Percentiles rank a stretch among this genome's conserved stretches.
Conservation (phyloP, 2,113 vertebrate genomes). For the Romanogobio albipinnatus region DNA sequence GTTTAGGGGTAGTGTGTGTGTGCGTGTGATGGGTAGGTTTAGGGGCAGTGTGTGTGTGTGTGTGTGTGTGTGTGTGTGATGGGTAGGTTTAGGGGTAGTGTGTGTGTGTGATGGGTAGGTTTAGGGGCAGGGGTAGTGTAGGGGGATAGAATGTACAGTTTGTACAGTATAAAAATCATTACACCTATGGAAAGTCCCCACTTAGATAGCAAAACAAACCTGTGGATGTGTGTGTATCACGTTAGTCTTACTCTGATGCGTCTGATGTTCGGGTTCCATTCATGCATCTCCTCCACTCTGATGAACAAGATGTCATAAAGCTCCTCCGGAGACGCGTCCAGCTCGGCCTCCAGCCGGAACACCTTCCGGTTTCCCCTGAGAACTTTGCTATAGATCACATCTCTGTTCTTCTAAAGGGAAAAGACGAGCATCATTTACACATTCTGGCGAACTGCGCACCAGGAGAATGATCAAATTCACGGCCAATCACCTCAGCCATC, state of each 20-base stretch:
- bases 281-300: conserved; percentile 78
- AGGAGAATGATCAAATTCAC: background rate
- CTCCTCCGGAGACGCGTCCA: conserved; percentile 68
- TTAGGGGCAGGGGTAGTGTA: too few species aligned
- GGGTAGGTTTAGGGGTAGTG: too few species aligned
- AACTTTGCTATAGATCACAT: conserved; percentile 73
- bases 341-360: conserved; percentile 76
- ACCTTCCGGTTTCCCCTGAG: conserved; percentile 72
- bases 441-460: background rate
- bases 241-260: conserved; percentile 69
- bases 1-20: too few species aligned
- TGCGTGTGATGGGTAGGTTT: too few species aligned
- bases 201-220: too few species aligned
- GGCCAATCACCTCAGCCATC: conserved; percentile 64
- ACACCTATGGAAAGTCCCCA: too few species aligned
- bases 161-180: too few species aligned
- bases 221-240: too few species aligned
- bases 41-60: too few species aligned
- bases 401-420: conserved; percentile 66
- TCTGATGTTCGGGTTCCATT: conserved; percentile 79
- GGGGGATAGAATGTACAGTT: too few species aligned
- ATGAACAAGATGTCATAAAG: conserved; percentile 76
- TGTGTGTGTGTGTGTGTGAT: too few species aligned
- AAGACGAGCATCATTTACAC: fast-evolving
- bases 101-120: too few species aligned